These are phyloP conservation scores for Globodera ellingtonae DNA, from an alignment of 1,140 invertebrate species.

Conservation along the genomic window DNA sequence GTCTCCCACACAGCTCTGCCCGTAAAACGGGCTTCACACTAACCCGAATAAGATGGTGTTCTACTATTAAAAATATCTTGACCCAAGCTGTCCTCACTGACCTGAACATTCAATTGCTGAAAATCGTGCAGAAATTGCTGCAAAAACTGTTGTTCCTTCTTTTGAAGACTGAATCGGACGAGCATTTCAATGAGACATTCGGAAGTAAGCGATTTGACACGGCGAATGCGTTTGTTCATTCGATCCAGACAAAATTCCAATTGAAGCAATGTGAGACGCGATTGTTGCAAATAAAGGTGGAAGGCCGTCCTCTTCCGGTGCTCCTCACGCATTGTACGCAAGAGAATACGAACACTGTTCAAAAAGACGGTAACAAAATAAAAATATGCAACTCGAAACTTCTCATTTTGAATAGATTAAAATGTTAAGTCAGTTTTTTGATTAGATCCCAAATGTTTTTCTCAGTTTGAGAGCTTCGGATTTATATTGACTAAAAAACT, in stretches of 20 bases:
- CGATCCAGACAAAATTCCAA: slow-evolving; percentile 75
- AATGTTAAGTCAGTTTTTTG: neutral
- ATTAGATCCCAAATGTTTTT: neutral
- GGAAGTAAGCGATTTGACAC: slow-evolving; percentile 76
- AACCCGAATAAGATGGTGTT: too few relatives aligned
- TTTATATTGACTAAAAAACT: slow-evolving; percentile 26
- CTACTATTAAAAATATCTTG: too few relatives aligned
- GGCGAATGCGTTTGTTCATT: slow-evolving; percentile 50
- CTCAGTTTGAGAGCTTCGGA: neutral
- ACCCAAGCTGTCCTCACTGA: slow-evolving; percentile 58
- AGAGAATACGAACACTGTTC: slow-evolving; percentile 75
- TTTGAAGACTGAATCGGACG: slow-evolving; percentile 78
- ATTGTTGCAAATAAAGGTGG: slow-evolving; percentile 81
- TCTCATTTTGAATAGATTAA: too few relatives aligned
- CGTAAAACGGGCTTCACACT: too few relatives aligned
- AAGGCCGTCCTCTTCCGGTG: slow-evolving; percentile 79
- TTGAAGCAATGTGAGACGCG: slow-evolving; percentile 79
- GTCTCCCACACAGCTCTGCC: too few relatives aligned
- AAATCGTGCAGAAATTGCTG: slow-evolving; percentile 78
- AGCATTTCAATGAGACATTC: slow-evolving; percentile 79
- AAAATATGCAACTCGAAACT: too few relatives aligned
- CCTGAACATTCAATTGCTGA: slow-evolving; percentile 67
- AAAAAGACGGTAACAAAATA: neutral
- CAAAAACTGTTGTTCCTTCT: slow-evolving; percentile 72
- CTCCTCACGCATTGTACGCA: slow-evolving; percentile 79